A percentile compares a stretch with the other conserved stretches of the same genome.
Conservation (phyloP, 2,113 vertebrate genomes). For the Microcebus jonahi region DNA sequence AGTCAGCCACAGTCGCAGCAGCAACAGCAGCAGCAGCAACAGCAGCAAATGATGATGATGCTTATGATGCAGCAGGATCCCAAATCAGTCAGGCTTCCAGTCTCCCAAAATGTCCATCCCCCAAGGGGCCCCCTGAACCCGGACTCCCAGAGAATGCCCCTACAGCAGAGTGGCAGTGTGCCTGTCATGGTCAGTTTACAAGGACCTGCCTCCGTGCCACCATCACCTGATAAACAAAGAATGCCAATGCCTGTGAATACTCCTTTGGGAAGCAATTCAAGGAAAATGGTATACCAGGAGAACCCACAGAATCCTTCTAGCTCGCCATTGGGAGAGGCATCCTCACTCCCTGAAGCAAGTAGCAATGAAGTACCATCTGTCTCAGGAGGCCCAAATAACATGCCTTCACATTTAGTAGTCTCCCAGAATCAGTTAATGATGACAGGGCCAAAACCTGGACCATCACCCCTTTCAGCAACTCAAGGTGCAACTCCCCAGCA, state of each 20-base stretch:
- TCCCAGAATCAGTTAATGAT: conserved; percentile 93
- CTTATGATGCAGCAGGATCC: conserved; percentile 96
- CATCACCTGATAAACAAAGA: conserved; percentile 95
- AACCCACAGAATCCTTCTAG: conserved; percentile 89
- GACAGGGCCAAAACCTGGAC: conserved; percentile 90
- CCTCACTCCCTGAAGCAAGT: conserved; percentile 85
- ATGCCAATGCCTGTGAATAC: conserved; percentile 91
- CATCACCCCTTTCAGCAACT: conserved; percentile 89
- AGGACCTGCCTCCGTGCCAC: conserved; percentile 91
- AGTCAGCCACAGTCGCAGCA: conserved; percentile 86
- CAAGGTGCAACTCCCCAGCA: conserved; percentile 95
- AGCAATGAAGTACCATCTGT: conserved; percentile 82
- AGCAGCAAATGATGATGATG: conserved; percentile 98
- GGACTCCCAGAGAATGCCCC: conserved; percentile 93
- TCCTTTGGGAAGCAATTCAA: conserved; percentile 87
- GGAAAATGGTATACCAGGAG: conserved; percentile 95
- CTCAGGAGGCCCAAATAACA: conserved; percentile 87
- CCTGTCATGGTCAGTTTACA: conserved; percentile 97
- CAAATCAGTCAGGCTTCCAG: conserved; percentile 90
- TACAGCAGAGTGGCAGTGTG: conserved; percentile 91
- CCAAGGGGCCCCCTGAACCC: conserved; percentile 89
- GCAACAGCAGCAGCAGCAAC: conserved; percentile 89
- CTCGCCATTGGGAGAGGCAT: conserved; percentile 89
- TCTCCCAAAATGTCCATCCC: conserved; percentile 91
- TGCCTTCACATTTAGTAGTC: conserved; percentile 91